Base-by-base conservation (phyloP, 2,113 vertebrate species). In the Smithornis capensis region DNA sequence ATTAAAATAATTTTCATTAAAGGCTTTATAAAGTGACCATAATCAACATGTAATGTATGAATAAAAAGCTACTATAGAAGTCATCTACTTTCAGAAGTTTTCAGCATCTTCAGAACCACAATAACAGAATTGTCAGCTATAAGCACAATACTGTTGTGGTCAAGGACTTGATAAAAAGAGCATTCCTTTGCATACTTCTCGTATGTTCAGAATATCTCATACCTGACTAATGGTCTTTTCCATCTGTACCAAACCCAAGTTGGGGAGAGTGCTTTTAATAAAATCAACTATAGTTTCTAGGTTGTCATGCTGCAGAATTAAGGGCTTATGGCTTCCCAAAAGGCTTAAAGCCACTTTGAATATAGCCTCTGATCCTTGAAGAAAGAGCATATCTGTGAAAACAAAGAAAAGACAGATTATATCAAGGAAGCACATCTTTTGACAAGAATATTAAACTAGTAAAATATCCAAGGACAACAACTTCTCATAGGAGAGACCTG, bases 161-260 rank as follows among this genome's bases (percentile, higher is more conserved):
- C 1, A 4, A 88, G 23, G 69, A 45, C 19, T 25, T 67, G 29
- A 37, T 82, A 73, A 55, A 47, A 59, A 82, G 11, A 73, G 15
- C 52, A 63, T 45, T 94, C n/a, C 14, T 92, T 68, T 80, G 47
- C 57, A 44, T 19, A 47, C 52, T 31, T 76, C 55, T 27, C 29
- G 8, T 38, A 44, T 4, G 9, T 62, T 63, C 28, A 21, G 16
- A 67, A 63, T 53, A 47, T 70, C 73, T 92, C 95, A 29, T 98
- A 99, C 99, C 99, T 99, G 99, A 96, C 97, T 99, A 96, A 99
- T 99, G 74, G 99, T 99, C 97, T 99, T 99, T 96, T 99, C 99
- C 99, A 99, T 99, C 95, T 99, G 99, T 78, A 99, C 99, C 95
- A 99, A 97, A 68, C 99, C 98, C 90, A 99, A 92, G 96, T 99